A percentile compares a stretch with the other conserved stretches of the same genome.
Conservation (phyloP, 2,888 invertebrate genomes). For the Catocala fraxini region DNA sequence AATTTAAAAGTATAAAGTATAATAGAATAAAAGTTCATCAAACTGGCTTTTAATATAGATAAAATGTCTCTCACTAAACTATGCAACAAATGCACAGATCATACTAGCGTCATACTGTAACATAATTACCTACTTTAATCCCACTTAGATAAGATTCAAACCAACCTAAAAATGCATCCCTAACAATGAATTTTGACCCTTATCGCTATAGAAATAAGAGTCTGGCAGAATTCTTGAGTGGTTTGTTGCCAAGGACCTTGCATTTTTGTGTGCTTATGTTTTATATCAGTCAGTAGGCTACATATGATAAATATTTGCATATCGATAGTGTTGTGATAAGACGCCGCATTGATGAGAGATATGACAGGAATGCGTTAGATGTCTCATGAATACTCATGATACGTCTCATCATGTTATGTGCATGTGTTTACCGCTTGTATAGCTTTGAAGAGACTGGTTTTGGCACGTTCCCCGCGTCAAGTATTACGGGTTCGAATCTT, state of each 20-base stretch:
- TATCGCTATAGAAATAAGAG: background rate
- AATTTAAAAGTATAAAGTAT: too few relatives aligned
- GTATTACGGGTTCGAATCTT: too few relatives aligned
- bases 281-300: slow-evolving; percentile 49
- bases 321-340: slow-evolving; percentile 30
- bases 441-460: too few relatives aligned
- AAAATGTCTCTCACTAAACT: too few relatives aligned
- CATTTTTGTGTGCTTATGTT: slow-evolving; percentile 47
- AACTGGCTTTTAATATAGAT: too few relatives aligned
- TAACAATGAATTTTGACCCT: slow-evolving; percentile 13
- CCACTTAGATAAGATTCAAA: slow-evolving; percentile 27
- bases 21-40: too few relatives aligned
- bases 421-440: background rate
- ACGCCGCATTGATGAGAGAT: slow-evolving; percentile 28
- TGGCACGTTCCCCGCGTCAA: too few relatives aligned
- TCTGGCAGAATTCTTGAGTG: background rate
- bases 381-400: slow-evolving; percentile 1
- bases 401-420: background rate
- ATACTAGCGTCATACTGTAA: too few relatives aligned
- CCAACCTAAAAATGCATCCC: background rate
- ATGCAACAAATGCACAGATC: too few relatives aligned
- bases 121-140: slow-evolving; percentile 39
- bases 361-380: background rate
- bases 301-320: slow-evolving; percentile 37
- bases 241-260: slow-evolving; percentile 33